Evolutionary conservation across 2,113 vertebrate species (phyloP).

Genomic region (Sprattus sprattus): DNA sequence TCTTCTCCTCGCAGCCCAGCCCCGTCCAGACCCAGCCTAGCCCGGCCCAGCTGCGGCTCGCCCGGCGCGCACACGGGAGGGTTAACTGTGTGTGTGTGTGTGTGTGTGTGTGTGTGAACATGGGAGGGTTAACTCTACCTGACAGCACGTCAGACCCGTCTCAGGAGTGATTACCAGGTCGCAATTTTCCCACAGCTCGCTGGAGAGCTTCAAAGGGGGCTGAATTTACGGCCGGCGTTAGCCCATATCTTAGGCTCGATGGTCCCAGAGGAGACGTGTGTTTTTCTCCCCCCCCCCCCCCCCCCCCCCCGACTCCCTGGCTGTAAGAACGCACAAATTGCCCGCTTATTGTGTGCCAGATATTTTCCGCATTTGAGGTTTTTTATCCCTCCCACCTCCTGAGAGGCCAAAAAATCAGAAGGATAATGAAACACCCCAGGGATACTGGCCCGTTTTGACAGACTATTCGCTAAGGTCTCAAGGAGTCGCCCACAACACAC

Average conservation of each 20-base stretch:
- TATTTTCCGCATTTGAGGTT: conserved; percentile 17
- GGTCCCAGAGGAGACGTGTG: conserved; percentile 72
- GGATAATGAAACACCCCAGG: conserved; percentile 42
- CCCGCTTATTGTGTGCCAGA: conserved; percentile 36
- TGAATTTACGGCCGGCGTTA: conserved; percentile 82
- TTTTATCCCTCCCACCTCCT: background rate
- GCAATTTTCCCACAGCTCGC: conserved; percentile 83
- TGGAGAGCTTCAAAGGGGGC: conserved; percentile 81
- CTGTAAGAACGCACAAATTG: conserved; percentile 72
- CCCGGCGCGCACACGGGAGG: conserved; percentile 55
- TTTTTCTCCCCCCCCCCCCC: background rate
- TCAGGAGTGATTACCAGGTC: conserved; percentile 80
- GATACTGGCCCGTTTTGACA: conserved; percentile 14
- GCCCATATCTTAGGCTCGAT: conserved; percentile 80
- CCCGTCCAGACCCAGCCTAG: background rate
- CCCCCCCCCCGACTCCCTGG: background rate
- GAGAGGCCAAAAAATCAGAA: conserved; percentile 2
- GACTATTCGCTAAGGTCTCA: background rate
- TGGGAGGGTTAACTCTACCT: conserved; percentile 81
- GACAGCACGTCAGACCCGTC: conserved; percentile 81
- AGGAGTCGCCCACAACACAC: background rate
- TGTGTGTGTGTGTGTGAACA: no score
- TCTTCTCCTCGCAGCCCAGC: conserved; percentile 54
- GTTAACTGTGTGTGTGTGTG: no score
- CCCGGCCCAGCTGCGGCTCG: conserved; percentile 62